Evolutionary conservation across 2,888 invertebrate species (phyloP), one percentile per base, ranked within the genome.

Genomic region (Patella caerulea): DNA sequence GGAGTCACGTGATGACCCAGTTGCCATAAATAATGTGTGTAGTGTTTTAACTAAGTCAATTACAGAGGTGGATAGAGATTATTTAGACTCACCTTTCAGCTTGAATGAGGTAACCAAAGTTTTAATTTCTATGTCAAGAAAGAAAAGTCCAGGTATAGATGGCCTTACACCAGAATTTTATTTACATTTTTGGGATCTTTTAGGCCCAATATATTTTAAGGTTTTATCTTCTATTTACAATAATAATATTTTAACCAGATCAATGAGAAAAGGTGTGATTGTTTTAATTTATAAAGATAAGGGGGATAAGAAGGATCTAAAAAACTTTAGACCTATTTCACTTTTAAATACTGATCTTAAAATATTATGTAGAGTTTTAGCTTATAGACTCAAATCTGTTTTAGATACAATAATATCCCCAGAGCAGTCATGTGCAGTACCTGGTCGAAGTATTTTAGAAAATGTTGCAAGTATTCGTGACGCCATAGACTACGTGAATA

Each of bases 321-420:
- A 83, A 78, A 79, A 79, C 71, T 84, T 81, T 71, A 72, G 83
- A 24, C 86, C 84, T 14, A 85, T 85, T 53, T 83, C 83, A 4
- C 59, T 84, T 5, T 72, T 85, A 54, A 83, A 84, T 79, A 55
- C 80, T 17, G 84, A 85, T 74, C 75, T 82, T 17, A 84, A 85
- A 79, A 81, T 84, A 71, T 54, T 84, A 12, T 83, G 83, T 1
- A 84, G 84, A 80, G 24, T 77, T 15, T 54, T 84, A 15, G 55
- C 82, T 15, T 83, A 76, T 71, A 17, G 83, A 11, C 72, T 85
- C 24, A 75, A 73, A 17, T 55, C 56, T 12, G 79, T 84, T 55
- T 65, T 84, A 45, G 70, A 74, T 4, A 59, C 74, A 12, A 74
- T 85, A 12, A 79, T 84, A 56, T 75, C 79, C 29, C 71, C 71